Evolutionary conservation across 1,140 invertebrate genomes (phyloP), one percentile per base, ranked within the genome.

Genomic region (Camponotus pennsylvanicus): DNA sequence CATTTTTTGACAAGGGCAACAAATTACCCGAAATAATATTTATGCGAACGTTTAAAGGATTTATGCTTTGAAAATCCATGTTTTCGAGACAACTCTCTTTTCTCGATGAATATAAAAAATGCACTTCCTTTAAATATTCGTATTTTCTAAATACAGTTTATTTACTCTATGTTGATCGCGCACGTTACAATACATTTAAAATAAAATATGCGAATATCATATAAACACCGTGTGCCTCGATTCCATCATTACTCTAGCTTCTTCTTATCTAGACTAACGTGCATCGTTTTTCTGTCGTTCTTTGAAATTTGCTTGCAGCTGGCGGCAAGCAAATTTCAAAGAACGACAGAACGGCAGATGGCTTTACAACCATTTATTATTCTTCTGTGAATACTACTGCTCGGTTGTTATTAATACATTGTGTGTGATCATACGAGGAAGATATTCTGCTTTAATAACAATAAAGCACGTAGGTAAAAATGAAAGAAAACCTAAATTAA

Each of bases 21-120:
- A 78, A 78, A 13, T 78, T 78, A 4, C 76, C 76, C 3, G 76
- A 78, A 13, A 78, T 9, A 18, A 32, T 9, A 13, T 78, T 78
- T 67, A 66, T 8, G 15, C 61, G 76, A 67, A 49, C 32, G 18
- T 78, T 78, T 18, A 78, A 13, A 13, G 42, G 11, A 49, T 78
- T 78, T 3, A 78, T 42, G 40, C 0, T 78, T 78, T 67, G 59
- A 49, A 78, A 76, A 32, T 76, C 13, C 73, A 76, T 76, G 9
- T 61, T 32, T 4, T 27, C 13, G 8, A 15, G 4, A 52, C 8
- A 37, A 57, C 2, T 27, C 27, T 27, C 8, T n/a, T 61, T 76
- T 15, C 40, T 61, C 18, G 34, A 27, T 27, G 37, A 42, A n/a
- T 27, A 27, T 27, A 27, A 42, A 42, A 57, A 32, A 15, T 9